Evolutionary conservation across 2,797 vertebrate species (phyloP).

Genomic region (Pyrocephalus nanus): DNA sequence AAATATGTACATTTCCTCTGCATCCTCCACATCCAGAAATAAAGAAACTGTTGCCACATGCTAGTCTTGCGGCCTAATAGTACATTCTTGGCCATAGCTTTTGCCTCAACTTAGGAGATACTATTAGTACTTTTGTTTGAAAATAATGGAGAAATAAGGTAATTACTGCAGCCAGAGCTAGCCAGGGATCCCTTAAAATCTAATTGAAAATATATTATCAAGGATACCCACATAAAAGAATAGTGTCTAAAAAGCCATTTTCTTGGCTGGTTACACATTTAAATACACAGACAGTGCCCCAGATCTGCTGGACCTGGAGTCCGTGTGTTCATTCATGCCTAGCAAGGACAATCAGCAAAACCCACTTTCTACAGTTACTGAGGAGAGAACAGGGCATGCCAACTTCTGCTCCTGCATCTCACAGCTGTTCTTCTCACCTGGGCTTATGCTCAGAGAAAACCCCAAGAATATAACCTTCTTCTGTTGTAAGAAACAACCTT

Average conservation of each 20-base stretch:
- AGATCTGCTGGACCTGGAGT: background rate
- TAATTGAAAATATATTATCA: background rate
- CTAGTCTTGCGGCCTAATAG: background rate
- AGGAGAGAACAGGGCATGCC: background rate
- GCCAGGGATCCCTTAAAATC: background rate
- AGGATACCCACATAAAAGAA: background rate
- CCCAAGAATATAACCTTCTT: background rate
- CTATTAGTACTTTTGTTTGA: background rate
- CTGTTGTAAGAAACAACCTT: background rate
- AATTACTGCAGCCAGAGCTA: background rate
- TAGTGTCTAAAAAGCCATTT: background rate
- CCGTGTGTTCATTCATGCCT: background rate
- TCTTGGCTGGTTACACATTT: background rate
- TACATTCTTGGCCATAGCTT: background rate
- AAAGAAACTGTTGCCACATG: background rate
- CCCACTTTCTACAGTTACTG: background rate
- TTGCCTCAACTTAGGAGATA: background rate
- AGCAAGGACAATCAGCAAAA: background rate
- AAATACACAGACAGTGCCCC: background rate
- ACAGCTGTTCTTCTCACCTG: background rate
- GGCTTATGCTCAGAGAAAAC: background rate
- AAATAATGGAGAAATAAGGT: constrained; percentile 40
- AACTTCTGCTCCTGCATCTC: background rate
- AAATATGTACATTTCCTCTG: background rate
- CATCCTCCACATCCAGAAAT: background rate